Evolutionary conservation across 2,113 vertebrate species (phyloP).

Genomic region (Actinemys pallida): DNA sequence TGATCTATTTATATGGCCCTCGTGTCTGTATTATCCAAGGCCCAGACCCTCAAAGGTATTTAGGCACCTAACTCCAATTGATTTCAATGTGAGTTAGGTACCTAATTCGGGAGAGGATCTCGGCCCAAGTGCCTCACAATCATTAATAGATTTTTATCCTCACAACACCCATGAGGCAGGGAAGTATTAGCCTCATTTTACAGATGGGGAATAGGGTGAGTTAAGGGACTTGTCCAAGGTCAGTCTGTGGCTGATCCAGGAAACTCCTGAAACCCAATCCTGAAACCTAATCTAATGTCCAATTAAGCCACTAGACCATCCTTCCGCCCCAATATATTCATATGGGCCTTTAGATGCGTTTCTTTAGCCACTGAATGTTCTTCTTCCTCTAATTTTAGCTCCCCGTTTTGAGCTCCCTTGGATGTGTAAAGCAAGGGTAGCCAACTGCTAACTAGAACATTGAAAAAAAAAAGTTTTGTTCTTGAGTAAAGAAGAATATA

Average conservation of each 20-base stretch:
- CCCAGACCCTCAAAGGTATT: no score
- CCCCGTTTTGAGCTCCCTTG: constrained; percentile 57
- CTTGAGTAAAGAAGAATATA: constrained; percentile 73
- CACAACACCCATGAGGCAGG: background rate
- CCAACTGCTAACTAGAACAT: constrained; percentile 67
- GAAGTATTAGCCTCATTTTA: constrained; percentile 5
- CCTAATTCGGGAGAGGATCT: no score
- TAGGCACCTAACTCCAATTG: no score
- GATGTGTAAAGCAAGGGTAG: background rate
- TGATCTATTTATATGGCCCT: background rate
- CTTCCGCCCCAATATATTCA: constrained; percentile 68
- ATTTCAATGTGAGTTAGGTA: background rate
- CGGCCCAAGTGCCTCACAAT: no score
- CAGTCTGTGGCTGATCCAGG: background rate
- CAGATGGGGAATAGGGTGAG: background rate
- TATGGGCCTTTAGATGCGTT: constrained; percentile 43
- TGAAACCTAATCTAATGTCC: constrained; percentile 10
- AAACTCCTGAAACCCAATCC: constrained; percentile 27
- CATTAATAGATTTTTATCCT: background rate
- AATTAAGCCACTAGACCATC: constrained; percentile 52
- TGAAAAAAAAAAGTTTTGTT: constrained; percentile 76
- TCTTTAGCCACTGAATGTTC: constrained; percentile 61
- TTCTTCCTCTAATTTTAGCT: constrained; percentile 63
- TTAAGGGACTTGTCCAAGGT: constrained; percentile 7
- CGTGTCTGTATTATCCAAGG: background rate